Base-by-base conservation (phyloP, 2,888 invertebrate genomes). In the Ophion obscuratus region DNA sequence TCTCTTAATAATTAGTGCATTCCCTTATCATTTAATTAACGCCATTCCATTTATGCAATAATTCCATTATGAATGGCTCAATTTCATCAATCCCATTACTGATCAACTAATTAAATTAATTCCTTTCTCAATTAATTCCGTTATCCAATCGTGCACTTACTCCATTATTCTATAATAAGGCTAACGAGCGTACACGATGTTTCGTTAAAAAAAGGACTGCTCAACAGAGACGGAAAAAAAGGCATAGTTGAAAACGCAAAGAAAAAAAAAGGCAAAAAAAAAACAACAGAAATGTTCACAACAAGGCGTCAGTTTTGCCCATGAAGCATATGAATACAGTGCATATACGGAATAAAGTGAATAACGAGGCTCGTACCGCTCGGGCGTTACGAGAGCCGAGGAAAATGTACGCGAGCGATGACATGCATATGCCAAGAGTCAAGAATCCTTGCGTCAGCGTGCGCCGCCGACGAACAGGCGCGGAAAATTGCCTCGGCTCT, bases 351-450 rank as follows among this genome's bases (percentile, higher is more conserved):
- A 81, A 75, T 78, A 68, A 75, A 81, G 64, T 76, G 70, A 44
- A 77, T 68, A 77, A 59, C 66, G 27, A 77, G 27, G 68, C 74
- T 75, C 61, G 61, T 27, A 36, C 24, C 64, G 53, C 64, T 64
- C 80, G 57, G 57, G 70, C 9, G 75, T 61, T 62, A 67, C 6
- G 59, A 7, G 70, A 86, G 31, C 57, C 20, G 31, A 78, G 74
- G 78, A 81, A 86, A 86, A 74, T n/a, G 44, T n/a, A 53, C 31
- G 64, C 57, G 61, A 68, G 59, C 31, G 85, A 77, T 70, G 83
- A 83, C 77, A 81, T 70, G 81, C 59, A 81, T 86, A 86, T 86
- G 81, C 81, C 81, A 83, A 86, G 81, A 84, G 86, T 81, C 74
- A 66, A 75, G 78, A 75, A 81, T 83, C 81, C 81, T 86, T 86